Percentiles rank a stretch among this genome's conserved stretches.
Conservation (phyloP, 2,113 vertebrate genomes). For the Orycteropus afer region DNA sequence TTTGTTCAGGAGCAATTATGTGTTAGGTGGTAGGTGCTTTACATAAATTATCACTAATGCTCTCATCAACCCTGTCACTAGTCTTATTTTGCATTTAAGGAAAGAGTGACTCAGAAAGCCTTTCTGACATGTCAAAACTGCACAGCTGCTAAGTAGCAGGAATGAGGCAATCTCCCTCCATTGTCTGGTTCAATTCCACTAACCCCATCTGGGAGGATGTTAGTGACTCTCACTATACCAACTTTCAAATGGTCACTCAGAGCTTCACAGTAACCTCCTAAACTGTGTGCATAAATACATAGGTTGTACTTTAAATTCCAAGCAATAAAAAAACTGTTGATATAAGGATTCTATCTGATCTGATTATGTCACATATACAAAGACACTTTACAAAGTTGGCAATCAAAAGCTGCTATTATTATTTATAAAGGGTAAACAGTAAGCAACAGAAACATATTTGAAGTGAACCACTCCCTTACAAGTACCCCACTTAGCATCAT, state of each 20-base stretch:
- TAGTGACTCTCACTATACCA: background rate
- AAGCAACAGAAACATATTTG: background rate
- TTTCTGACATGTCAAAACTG: background rate
- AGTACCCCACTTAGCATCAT: background rate
- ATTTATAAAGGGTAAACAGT: background rate
- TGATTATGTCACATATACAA: too few species aligned
- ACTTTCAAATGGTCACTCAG: background rate
- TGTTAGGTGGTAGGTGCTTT: background rate
- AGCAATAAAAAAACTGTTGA: background rate
- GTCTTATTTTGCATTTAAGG: background rate
- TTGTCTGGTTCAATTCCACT: background rate
- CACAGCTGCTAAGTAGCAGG: background rate
- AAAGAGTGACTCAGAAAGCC: background rate
- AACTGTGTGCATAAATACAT: background rate
- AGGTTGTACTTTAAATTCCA: background rate
- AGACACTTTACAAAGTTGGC: too few species aligned
- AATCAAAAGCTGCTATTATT: background rate
- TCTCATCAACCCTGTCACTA: background rate
- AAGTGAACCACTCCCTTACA: background rate
- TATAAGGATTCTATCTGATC: background rate
- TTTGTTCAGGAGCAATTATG: background rate
- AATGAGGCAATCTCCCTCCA: background rate
- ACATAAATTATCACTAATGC: background rate
- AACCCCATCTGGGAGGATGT: background rate
- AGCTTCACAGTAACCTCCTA: background rate